Evolutionary conservation across 2,113 vertebrate species (phyloP).

Genomic region (Sprattus sprattus): DNA sequence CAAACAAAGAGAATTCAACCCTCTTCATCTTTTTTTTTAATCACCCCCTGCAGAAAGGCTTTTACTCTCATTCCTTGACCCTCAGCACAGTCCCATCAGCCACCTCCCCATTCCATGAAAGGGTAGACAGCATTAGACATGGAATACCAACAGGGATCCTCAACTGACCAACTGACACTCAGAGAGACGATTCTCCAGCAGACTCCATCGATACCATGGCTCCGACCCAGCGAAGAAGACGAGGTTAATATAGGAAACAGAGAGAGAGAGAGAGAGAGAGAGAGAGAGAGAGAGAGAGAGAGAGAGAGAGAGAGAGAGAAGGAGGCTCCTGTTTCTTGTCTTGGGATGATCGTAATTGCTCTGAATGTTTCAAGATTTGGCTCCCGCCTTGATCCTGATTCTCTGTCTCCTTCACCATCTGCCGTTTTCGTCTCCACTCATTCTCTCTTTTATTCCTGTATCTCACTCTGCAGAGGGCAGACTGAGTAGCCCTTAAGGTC

Average conservation of each 20-base stretch:
- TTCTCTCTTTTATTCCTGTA: neutral
- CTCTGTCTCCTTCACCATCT: slow-evolving; percentile 10
- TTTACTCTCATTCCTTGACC: neutral
- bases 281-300: neutral
- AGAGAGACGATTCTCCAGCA: neutral
- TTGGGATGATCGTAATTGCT: slow-evolving; percentile 21
- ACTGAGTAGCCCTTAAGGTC: too few relatives aligned
- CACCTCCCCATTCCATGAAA: neutral
- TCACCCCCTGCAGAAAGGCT: neutral
- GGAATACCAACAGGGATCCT: neutral
- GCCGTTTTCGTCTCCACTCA: too few relatives aligned
- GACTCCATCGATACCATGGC: neutral
- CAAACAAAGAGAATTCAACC: too few relatives aligned
- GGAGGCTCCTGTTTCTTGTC: neutral
- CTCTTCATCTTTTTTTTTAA: too few relatives aligned
- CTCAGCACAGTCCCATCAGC: neutral
- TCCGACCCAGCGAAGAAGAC: too few relatives aligned
- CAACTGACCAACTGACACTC: neutral
- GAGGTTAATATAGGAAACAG: neutral
- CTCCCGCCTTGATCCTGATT: slow-evolving; percentile 13
- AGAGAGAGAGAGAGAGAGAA: neutral
- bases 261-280: neutral
- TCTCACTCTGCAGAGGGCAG: neutral
- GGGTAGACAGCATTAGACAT: neutral
- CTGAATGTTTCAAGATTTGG: slow-evolving; percentile 21